Evolutionary conservation across 2,113 vertebrate genomes (phyloP).

Genomic region (Synchiropus splendidus): DNA sequence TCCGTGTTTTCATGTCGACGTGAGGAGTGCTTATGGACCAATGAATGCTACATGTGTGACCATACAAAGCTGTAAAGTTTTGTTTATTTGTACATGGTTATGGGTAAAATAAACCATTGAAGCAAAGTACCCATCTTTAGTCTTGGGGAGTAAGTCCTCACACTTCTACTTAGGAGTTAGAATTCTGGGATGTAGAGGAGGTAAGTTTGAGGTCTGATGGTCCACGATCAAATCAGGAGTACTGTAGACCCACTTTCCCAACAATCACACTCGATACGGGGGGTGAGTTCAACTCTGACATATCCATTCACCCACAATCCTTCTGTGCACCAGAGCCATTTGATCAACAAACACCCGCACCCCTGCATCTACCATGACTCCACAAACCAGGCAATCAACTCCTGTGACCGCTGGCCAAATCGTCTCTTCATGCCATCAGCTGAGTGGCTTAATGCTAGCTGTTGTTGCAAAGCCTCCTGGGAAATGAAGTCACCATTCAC

Average conservation of each 20-base stretch:
- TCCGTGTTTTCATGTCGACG: constrained; percentile 62
- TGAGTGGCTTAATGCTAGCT: constrained; percentile 45
- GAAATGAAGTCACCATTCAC: constrained; percentile 55
- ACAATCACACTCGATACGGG: constrained; percentile 36
- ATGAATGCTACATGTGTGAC: constrained; percentile 66
- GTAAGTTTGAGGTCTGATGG: constrained; percentile 35
- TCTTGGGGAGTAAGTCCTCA: constrained; percentile 49
- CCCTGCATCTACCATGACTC: constrained; percentile 60
- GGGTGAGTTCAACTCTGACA: constrained; percentile 45
- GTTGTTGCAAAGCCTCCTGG: constrained; percentile 44
- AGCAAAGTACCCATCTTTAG: constrained; percentile 60
- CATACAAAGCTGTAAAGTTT: constrained; percentile 70
- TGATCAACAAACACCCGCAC: constrained; percentile 62
- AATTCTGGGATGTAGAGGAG: constrained; percentile 28
- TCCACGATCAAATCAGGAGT: constrained; percentile 10
- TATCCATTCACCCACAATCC: constrained; percentile 65
- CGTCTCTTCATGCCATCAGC: constrained; percentile 49
- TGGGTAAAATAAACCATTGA: constrained; percentile 69
- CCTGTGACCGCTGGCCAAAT: constrained; percentile 44
- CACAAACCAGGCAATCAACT: constrained; percentile 52
- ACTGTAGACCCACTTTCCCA: constrained; percentile 20
- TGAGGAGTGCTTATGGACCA: constrained; percentile 64
- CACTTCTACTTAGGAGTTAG: constrained; percentile 25
- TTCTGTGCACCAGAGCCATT: constrained; percentile 66
- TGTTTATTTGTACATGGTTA: constrained; percentile 72